These are phyloP conservation scores for Chlorodrepanis virens DNA, from an alignment of 2,113 vertebrate species.

Conservation along the genomic window DNA sequence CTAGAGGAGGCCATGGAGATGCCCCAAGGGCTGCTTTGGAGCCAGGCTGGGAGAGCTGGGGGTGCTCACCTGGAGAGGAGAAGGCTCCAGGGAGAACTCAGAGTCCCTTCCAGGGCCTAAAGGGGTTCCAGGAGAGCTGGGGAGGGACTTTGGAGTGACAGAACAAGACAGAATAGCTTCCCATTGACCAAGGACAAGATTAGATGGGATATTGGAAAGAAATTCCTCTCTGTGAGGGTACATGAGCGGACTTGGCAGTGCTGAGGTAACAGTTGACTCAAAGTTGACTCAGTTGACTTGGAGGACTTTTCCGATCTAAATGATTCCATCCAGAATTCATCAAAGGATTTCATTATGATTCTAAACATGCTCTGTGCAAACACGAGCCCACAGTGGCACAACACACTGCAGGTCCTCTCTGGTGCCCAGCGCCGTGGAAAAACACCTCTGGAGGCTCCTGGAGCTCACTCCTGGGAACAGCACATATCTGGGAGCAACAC, in stretches of 20 bases:
- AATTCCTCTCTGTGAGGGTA: neutral
- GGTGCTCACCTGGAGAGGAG: neutral
- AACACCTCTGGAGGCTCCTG: rapidly evolving
- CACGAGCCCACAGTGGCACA: rapidly evolving
- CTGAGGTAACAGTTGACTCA: neutral
- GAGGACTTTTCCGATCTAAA: neutral
- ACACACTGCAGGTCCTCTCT: neutral
- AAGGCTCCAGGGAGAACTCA: neutral
- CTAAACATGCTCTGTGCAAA: rapidly evolving
- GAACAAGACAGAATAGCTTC: neutral
- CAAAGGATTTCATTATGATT: neutral
- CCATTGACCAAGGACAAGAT: neutral
- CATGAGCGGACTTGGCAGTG: neutral
- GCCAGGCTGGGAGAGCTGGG: neutral
- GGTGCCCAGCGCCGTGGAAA: neutral
- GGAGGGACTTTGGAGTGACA: neutral
- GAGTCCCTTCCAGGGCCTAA: neutral
- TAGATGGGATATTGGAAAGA: neutral
- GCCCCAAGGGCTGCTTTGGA: neutral
- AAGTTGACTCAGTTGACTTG: too few relatives aligned
- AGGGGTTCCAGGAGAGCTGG: neutral
- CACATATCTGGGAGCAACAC: neutral
- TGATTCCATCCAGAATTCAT: neutral
- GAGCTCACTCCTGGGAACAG: rapidly evolving
- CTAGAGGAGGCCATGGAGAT: neutral